Base-by-base conservation (phyloP, 53 echinoderm and acorn worm genomes). In the Astropecten irregularis region DNA sequence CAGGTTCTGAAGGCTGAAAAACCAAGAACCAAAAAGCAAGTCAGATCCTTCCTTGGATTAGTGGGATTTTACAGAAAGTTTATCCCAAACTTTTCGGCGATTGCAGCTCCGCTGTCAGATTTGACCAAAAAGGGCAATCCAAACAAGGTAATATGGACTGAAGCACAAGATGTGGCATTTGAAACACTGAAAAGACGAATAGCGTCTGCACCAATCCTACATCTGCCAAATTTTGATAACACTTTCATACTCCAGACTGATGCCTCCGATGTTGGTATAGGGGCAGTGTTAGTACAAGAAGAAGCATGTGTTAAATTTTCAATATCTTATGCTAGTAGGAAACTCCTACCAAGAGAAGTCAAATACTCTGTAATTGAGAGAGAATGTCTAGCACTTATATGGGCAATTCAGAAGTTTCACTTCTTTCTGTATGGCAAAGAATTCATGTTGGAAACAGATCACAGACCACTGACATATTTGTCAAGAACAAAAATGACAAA, bases 391-490 rank as follows among this genome's bases (percentile, higher is more conserved):
- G 65, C 89, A 4, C 60, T 89, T 7, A 49, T 92, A 9, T 85
- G 86, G 84, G 66, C 73, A 3, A 49, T 92, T 20, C 22, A 69
- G 15, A 89, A 89, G 39, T 84, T 87, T 20, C 68, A 86, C 19
- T 68, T 69, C 58, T 92, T 89, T 37, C 73, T 92, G 57, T 89
- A 85, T 56, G 89, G 86, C 9, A 35, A 49, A 18, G 20, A 81
- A 26, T 81, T 92, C 57, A 46, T 40, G 1, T 77, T 89, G 4
- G 73, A 76, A n/a, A 92, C 92, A 16, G 89, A 92, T 60, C 92
- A 92, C 72, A 73, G 86, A 20, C 65, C 92, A 15, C 39, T 89
- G 49, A 46, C 14, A 14, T 46, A 46, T 46, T 46, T 46, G 47
- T 7, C 47, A 7, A 46, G 14, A 14, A 46, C 47, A 9, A 46